phyloP scores from a whole-genome alignment of 2,888 invertebrate species.

The Synergus gifuensis region DNA sequence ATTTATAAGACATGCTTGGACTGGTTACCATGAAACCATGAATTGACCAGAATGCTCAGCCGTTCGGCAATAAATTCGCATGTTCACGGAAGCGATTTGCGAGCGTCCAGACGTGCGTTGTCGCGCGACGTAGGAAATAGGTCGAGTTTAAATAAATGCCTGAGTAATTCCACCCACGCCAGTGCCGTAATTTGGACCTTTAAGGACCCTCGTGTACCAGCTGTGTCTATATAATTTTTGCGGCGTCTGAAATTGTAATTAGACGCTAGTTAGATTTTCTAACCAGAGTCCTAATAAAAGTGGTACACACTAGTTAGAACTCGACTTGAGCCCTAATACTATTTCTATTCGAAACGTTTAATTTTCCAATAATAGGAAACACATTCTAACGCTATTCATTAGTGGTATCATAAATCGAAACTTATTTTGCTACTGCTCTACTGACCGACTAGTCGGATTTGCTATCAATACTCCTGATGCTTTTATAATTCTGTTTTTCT shows the following conservation, averaged over 20 bases:
- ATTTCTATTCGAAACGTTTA: no score
- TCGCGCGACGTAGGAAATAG: conserved; percentile 60
- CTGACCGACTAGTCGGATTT: neutral
- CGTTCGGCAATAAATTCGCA: conserved; percentile 34
- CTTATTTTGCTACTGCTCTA: neutral
- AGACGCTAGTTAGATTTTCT: no score
- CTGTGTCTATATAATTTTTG: neutral
- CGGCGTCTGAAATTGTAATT: neutral
- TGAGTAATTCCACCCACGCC: conserved; percentile 66
- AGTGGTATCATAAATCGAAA: neutral
- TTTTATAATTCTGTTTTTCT: no score
- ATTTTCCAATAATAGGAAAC: neutral
- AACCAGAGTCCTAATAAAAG: no score
- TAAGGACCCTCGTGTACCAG: conserved; percentile 1
- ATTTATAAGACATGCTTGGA: neutral
- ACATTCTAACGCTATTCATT: neutral
- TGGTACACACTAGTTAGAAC: no score
- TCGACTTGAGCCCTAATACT: no score
- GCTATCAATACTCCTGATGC: no score
- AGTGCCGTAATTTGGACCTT: conserved; percentile 24
- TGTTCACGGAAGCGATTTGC: conserved; percentile 57
- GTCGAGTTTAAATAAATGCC: conserved; percentile 67
- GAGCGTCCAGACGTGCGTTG: conserved; percentile 45
- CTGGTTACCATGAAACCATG: conserved; percentile 14
- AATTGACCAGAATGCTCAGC: conserved; percentile 20